Evolutionary conservation across 2,797 vertebrate genomes (phyloP).

Genomic region (Erithacus rubecula): DNA sequence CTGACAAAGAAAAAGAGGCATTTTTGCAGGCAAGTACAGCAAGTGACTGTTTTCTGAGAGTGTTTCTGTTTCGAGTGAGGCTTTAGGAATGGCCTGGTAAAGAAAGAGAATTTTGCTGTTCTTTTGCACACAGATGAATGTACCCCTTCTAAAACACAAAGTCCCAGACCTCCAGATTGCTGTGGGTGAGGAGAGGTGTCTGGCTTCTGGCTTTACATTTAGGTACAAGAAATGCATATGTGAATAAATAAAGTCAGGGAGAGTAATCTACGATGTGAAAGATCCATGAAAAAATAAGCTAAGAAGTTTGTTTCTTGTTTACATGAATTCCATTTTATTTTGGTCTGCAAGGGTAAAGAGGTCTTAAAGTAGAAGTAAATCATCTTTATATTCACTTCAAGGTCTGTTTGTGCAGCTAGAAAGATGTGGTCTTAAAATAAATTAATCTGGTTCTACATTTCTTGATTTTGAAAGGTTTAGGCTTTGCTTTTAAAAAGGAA

Average conservation of each 20-base stretch:
- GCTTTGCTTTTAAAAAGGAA: slow-evolving; percentile 37
- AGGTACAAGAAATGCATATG: not conserved
- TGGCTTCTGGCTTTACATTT: slow-evolving; percentile 39
- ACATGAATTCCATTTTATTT: slow-evolving; percentile 43
- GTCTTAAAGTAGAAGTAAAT: slow-evolving; percentile 44
- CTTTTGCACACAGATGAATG: not conserved
- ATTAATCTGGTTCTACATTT: slow-evolving; percentile 32
- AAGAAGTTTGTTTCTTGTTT: slow-evolving; percentile 55
- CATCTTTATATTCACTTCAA: slow-evolving; percentile 28
- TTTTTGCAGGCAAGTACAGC: not conserved
- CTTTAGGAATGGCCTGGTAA: not conserved
- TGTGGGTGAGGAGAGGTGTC: slow-evolving; percentile 41
- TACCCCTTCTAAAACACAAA: not conserved
- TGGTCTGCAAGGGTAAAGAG: slow-evolving; percentile 15
- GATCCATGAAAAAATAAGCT: slow-evolving; percentile 39
- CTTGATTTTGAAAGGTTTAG: slow-evolving; percentile 48
- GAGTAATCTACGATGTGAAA: slow-evolving; percentile 49
- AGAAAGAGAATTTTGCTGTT: not conserved
- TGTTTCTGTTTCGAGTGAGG: not conserved
- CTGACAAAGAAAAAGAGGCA: not conserved
- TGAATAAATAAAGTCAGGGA: slow-evolving; percentile 50
- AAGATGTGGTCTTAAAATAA: slow-evolving; percentile 37
- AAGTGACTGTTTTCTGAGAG: not conserved
- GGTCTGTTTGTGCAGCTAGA: slow-evolving; percentile 32
- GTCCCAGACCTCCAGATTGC: slow-evolving; percentile 26